These are phyloP conservation scores for Drosophila emarginata DNA, from an alignment of 2,888 invertebrate species.

Conservation along the genomic window DNA sequence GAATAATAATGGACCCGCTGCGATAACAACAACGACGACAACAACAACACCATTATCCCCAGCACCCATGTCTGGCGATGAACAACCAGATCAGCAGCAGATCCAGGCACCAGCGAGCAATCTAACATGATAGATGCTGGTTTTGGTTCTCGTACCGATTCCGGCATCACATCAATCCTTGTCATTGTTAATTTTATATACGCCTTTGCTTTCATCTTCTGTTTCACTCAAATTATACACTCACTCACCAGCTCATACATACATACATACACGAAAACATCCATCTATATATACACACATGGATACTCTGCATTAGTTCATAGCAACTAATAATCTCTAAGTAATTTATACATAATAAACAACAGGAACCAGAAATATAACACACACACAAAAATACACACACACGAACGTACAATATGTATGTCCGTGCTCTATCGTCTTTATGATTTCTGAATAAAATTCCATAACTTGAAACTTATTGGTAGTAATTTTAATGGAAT, in stretches of 20 bases:
- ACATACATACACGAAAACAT: slow-evolving; percentile 29
- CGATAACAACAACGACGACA: slow-evolving; percentile 38
- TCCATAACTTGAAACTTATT: slow-evolving; percentile 47
- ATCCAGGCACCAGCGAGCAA: slow-evolving; percentile 43
- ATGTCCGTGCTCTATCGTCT: slow-evolving; percentile 63
- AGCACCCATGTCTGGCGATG: slow-evolving; percentile 50
- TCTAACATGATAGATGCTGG: slow-evolving; percentile 72
- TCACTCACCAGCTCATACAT: slow-evolving; percentile 26
- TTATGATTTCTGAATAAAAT: slow-evolving; percentile 73
- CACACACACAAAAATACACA: slow-evolving; percentile 24
- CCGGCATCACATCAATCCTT: slow-evolving; percentile 44
- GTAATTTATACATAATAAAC: slow-evolving; percentile 65
- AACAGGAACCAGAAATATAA: slow-evolving; percentile 38
- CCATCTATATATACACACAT: slow-evolving; percentile 23
- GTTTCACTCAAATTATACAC: slow-evolving; percentile 33
- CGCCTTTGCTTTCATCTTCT: slow-evolving; percentile 42
- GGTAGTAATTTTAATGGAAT: background rate
- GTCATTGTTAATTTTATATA: slow-evolving; percentile 63
- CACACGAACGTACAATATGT: slow-evolving; percentile 45
- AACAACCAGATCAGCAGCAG: slow-evolving; percentile 33
- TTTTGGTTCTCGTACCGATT: slow-evolving; percentile 11
- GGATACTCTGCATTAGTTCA: slow-evolving; percentile 61
- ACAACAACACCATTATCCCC: slow-evolving; percentile 36
- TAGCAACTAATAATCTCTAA: slow-evolving; percentile 72
- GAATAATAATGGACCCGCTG: slow-evolving; percentile 74